Conservation (phyloP, 2,888 invertebrate species). For the Tromatobia lineatoria region DNA sequence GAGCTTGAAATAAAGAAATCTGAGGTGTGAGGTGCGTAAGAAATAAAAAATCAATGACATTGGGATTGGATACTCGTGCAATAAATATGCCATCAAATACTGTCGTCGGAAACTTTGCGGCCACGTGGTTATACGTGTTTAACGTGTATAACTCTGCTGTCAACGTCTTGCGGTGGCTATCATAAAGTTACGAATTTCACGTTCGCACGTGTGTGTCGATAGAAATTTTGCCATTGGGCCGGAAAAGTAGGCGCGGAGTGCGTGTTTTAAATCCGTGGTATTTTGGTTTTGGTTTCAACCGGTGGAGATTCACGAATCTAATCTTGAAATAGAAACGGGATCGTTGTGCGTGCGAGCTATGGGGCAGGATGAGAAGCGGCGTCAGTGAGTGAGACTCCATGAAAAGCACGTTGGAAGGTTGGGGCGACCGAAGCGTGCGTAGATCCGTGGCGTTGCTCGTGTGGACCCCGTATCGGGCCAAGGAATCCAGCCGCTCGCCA, state of each 20-base stretch:
- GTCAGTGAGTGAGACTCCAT: constrained; percentile 7
- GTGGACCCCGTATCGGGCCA: constrained; percentile 71
- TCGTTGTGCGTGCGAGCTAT: background rate
- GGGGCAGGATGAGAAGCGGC: constrained; percentile 6
- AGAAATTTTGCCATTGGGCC: background rate
- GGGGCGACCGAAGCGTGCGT: constrained; percentile 53
- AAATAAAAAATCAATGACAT: background rate
- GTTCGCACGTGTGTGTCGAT: background rate
- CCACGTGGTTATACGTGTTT: constrained; percentile 12
- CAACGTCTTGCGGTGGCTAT: background rate
- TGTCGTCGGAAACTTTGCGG: background rate
- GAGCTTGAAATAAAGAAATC: background rate
- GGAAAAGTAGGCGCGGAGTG: background rate
- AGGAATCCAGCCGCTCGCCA: constrained; percentile 71
- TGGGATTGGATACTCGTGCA: too few species aligned
- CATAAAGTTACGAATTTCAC: background rate
- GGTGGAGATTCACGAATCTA: constrained; percentile 52
- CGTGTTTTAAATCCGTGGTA: constrained; percentile 39
- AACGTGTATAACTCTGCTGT: background rate
- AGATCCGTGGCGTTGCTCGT: constrained; percentile 66
- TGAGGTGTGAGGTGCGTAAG: background rate
- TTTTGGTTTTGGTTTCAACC: constrained; percentile 36
- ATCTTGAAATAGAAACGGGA: constrained; percentile 61
- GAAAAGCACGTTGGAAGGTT: constrained; percentile 58
- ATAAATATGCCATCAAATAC: background rate